A percentile compares a stretch with the other conserved stretches of the same genome.
Evolutionary conservation across 30 jellyfish, hydroid and myxozoan species (phyloP).

Genomic region (Cassiopea andromeda): DNA sequence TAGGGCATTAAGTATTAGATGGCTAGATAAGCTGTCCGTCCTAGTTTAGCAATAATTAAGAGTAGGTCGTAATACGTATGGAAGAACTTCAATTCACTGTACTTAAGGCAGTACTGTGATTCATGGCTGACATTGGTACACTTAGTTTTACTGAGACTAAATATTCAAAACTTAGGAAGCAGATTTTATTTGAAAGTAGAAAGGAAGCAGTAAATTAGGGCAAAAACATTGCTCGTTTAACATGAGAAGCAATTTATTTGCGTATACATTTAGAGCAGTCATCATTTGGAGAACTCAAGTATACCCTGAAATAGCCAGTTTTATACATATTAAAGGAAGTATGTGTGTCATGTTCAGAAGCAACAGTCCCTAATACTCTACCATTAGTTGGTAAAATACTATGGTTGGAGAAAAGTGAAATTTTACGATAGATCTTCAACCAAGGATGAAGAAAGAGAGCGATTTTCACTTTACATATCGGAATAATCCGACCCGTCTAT

Average conservation of each 20-base stretch:
- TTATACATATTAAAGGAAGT: slow-evolving; percentile 91
- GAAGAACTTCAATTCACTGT: no score
- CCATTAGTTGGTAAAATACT: no score
- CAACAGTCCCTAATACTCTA: no score
- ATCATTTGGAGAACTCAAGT: slow-evolving; percentile 91
- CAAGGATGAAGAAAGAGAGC: no score
- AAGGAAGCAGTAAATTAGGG: neutral
- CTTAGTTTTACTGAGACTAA: neutral
- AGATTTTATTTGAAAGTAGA: neutral
- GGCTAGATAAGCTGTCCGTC: no score
- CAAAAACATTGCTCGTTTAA: neutral
- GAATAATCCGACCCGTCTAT: no score
- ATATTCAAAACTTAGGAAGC: neutral
- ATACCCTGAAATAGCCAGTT: slow-evolving; percentile 83
- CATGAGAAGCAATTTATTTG: slow-evolving; percentile 93
- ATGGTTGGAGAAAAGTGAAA: no score
- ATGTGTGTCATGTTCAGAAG: slow-evolving; percentile 66
- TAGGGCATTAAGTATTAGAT: no score
- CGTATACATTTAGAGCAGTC: slow-evolving; percentile 87
- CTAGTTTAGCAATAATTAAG: no score
- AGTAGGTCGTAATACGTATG: no score
- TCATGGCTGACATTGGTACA: neutral
- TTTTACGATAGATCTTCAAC: no score
- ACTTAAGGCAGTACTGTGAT: neutral
- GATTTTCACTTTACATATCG: no score